These are phyloP conservation scores for Altica lythri DNA, from an alignment of 2,888 invertebrate genomes.

Conservation along the genomic window DNA sequence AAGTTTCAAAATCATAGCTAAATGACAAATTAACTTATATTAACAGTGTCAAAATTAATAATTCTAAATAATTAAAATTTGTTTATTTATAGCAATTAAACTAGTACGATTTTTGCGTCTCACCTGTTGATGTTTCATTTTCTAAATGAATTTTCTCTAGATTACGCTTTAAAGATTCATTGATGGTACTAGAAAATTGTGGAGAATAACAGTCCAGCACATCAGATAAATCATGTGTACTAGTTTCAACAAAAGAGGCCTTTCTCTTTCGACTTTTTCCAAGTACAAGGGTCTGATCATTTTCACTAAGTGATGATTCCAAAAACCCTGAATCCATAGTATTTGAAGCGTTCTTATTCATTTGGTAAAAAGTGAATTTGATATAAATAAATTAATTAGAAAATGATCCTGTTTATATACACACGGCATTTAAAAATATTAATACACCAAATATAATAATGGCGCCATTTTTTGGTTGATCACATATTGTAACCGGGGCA, in stretches of 20 bases:
- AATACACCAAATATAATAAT: constrained; percentile 21
- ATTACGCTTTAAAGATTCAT: constrained; percentile 48
- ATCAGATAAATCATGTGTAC: constrained; percentile 34
- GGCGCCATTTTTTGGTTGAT: constrained; percentile 19
- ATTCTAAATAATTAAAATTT: background rate
- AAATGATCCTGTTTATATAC: background rate
- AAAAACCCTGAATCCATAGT: constrained; percentile 32
- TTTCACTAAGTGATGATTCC: constrained; percentile 29
- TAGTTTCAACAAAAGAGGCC: constrained; percentile 33
- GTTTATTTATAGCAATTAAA: background rate
- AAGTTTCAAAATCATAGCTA: too few species aligned
- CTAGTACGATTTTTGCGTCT: background rate
- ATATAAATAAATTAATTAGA: background rate
- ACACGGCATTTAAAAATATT: too few species aligned
- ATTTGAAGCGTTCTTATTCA: constrained; percentile 26
- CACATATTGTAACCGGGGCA: background rate
- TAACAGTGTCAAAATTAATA: too few species aligned
- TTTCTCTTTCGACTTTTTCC: constrained; percentile 41
- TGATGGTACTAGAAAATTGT: constrained; percentile 49
- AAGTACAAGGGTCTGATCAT: constrained; percentile 29
- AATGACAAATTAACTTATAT: too few species aligned
- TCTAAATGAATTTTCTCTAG: constrained; percentile 45
- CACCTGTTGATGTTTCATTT: constrained; percentile 11
- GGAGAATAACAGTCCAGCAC: constrained; percentile 40
- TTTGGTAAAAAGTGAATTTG: constrained; percentile 11